Percentiles rank a stretch among this genome's conserved stretches.
phyloP scores from a whole-genome alignment of 2,797 vertebrate genomes.

The Nannoperca obscura region DNA sequence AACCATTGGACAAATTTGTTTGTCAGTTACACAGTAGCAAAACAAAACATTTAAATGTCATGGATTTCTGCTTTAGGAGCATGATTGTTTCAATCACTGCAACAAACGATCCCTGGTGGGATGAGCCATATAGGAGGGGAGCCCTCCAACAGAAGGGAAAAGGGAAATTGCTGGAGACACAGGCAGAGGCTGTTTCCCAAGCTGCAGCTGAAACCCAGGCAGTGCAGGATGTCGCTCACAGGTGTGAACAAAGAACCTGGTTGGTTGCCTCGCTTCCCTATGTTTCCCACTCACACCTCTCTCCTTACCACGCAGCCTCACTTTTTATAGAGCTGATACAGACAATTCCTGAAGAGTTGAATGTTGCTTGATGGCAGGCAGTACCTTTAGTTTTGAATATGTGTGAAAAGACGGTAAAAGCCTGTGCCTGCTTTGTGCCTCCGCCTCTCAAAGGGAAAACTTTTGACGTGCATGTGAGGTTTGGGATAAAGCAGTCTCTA shows the following conservation, averaged over 20 bases:
- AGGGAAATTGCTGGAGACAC: slow-evolving; percentile 26
- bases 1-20: neutral
- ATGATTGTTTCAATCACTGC: slow-evolving; percentile 42
- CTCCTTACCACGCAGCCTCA: slow-evolving; percentile 54
- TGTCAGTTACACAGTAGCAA: neutral
- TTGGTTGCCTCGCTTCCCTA: slow-evolving; percentile 60
- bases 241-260: slow-evolving; percentile 73
- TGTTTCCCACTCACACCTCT: slow-evolving; percentile 67
- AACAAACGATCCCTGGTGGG: slow-evolving; percentile 42
- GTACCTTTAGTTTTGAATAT: slow-evolving; percentile 51
- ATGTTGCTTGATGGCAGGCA: slow-evolving; percentile 53
- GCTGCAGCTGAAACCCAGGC: slow-evolving; percentile 43
- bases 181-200: slow-evolving; percentile 27
- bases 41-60: slow-evolving; percentile 18
- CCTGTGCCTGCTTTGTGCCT: slow-evolving; percentile 39
- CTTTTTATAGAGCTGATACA: slow-evolving; percentile 54
- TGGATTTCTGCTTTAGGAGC: slow-evolving; percentile 22
- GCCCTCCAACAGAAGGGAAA: slow-evolving; percentile 27
- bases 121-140: slow-evolving; percentile 38
- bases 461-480: slow-evolving; percentile 28
- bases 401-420: slow-evolving; percentile 48
- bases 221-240: slow-evolving; percentile 65
- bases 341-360: slow-evolving; percentile 52
- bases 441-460: slow-evolving; percentile 40
- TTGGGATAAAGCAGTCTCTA: slow-evolving; percentile 22